Evolutionary conservation across 2,113 vertebrate genomes (phyloP).

Genomic region (Pontoporia blainvillei): DNA sequence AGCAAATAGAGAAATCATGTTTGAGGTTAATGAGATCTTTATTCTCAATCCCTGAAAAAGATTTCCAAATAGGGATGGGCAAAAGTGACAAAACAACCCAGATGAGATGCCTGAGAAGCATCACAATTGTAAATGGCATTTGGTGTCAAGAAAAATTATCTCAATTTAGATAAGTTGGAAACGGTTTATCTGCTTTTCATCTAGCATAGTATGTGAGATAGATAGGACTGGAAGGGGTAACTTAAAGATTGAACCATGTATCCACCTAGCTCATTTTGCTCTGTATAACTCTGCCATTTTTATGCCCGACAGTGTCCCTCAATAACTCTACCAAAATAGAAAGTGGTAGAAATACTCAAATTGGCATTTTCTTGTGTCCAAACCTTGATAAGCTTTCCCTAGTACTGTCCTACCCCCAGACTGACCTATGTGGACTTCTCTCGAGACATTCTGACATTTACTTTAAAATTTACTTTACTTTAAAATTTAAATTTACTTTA

Average conservation of each 20-base stretch:
- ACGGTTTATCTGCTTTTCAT: not conserved
- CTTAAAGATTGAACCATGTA: not conserved
- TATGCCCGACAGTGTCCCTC: not conserved
- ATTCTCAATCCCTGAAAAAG: not conserved
- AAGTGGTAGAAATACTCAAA: not conserved
- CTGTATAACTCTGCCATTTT: not conserved
- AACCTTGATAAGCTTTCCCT: not conserved
- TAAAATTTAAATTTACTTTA: too few relatives aligned
- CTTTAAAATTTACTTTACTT: too few relatives aligned
- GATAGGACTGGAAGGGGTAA: not conserved
- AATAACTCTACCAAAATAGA: not conserved
- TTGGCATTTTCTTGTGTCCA: not conserved
- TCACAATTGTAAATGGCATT: not conserved
- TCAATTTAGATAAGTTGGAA: not conserved
- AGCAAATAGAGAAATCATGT: not conserved
- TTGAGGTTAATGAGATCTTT: not conserved
- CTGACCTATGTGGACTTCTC: slow-evolving; percentile 42
- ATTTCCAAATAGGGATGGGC: not conserved
- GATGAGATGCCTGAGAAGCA: not conserved
- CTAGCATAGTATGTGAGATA: not conserved
- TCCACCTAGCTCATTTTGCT: not conserved
- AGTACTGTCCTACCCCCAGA: slow-evolving; percentile 61
- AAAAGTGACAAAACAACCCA: not conserved
- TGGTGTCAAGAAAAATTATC: not conserved
- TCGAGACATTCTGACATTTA: slow-evolving; percentile 49